Conservation (phyloP, 2,113 vertebrate species). For the Panthera leo region DNA sequence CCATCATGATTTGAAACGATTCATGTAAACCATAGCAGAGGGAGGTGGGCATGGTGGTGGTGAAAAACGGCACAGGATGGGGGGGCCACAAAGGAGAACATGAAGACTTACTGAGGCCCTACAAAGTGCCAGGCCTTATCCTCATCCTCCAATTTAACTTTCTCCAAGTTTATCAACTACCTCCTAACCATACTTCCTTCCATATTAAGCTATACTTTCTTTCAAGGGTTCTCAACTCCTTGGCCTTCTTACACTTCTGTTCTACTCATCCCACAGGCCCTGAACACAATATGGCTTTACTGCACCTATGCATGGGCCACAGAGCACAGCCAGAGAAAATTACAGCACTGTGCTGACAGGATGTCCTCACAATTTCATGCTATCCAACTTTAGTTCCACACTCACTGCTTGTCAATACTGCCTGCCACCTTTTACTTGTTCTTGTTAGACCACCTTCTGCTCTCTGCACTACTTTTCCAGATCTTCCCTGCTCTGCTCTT, state of each 20-base stretch:
- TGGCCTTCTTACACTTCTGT: neutral
- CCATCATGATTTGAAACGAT: neutral
- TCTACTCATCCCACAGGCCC: neutral
- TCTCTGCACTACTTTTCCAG: conserved; percentile 26
- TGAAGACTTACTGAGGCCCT: neutral
- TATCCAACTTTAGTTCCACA: neutral
- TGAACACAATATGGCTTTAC: neutral
- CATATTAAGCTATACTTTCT: neutral
- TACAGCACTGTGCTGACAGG: neutral
- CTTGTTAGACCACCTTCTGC: neutral
- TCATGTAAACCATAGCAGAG: neutral
- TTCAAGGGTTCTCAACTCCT: neutral
- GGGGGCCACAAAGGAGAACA: conserved; percentile 16
- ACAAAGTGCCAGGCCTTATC: neutral
- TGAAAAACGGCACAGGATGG: neutral
- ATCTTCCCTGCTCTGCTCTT: neutral
- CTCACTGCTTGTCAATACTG: neutral
- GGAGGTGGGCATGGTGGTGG: neutral
- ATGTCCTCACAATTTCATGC: neutral
- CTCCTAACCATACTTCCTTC: neutral
- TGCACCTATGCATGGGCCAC: neutral
- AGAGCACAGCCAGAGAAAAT: neutral
- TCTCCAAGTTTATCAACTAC: neutral
- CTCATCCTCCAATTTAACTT: neutral
- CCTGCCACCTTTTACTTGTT: neutral